Evolutionary conservation across 2,888 invertebrate species (phyloP).

Genomic region (Baccha elongata): DNA sequence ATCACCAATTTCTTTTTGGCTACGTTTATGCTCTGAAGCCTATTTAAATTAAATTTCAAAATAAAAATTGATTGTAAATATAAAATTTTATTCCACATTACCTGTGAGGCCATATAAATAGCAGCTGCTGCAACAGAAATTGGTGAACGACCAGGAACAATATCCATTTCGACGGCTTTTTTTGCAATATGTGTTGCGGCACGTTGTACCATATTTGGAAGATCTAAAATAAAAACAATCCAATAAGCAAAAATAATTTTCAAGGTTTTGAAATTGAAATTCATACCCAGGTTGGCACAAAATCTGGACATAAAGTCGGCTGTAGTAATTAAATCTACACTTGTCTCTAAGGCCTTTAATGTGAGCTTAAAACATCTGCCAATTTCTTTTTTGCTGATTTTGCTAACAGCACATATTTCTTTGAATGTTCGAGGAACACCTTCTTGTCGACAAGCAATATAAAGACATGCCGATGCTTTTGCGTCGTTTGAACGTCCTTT

Average conservation of each 20-base stretch:
- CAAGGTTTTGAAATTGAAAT: too few species aligned
- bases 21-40: constrained; percentile 97
- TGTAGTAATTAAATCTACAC: constrained; percentile 98
- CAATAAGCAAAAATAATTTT: background rate
- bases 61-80: background rate
- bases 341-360: constrained; percentile 97
- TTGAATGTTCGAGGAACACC: constrained; percentile 99
- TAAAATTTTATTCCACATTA: constrained; percentile 78
- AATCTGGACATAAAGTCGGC: constrained; percentile 99
- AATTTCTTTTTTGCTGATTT: constrained; percentile 99
- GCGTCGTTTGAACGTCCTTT: constrained; percentile 99
- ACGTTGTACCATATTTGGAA: constrained; percentile 93
- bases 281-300: constrained; percentile 93
- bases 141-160: constrained; percentile 98
- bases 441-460: constrained; percentile 99
- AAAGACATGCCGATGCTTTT: constrained; percentile 98
- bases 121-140: constrained; percentile 99
- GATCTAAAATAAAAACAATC: constrained; percentile 75
- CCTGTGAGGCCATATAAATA: constrained; percentile 99
- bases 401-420: constrained; percentile 99
- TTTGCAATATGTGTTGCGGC: constrained; percentile 98
- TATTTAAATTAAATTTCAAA: constrained; percentile 75
- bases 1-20: constrained; percentile 98
- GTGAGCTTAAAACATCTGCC: constrained; percentile 99
- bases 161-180: constrained; percentile 97